Evolutionary conservation across 2,888 invertebrate genomes (phyloP), one percentile per base, ranked within the genome.

Genomic region (Dicyrtoma fusca): DNA sequence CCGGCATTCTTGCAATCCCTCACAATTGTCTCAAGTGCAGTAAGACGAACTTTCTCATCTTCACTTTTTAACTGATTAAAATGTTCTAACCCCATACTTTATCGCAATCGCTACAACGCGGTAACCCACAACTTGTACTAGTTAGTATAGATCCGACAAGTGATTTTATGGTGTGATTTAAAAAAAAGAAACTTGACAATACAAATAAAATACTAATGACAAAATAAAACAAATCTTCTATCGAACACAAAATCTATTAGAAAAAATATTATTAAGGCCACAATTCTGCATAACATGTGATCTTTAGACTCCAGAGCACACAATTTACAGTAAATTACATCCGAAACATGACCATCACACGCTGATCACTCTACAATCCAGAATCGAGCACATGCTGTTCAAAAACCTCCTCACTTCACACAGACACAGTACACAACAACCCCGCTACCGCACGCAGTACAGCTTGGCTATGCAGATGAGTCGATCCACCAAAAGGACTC

Each of bases 11-110:
- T 55, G 17, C 71, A 71, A 8, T 64, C 45, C 44, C 23, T 57
- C 1, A 55, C 71, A n/a, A 71, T 71, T 3, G 47, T 1, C 2
- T 44, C 44, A 5, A 71, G 3, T 14, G 71, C 71, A 1, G 42
- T 19, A 10, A 62, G 25, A n/a, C 68, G 55, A 23, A 47, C 55
- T 13, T 26, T 45, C 42, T 71, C 71, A 25, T 74, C 25, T 11
- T 55, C 55, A 69, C 51, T 74, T 68, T 51, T 55, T 17, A 72
- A 44, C n/a, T 34, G 47, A 57, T 72, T 23, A 62, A 72, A 69
- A 69, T 63, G 64, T 47, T 75, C 69, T n/a, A 72, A 65, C 62
- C 34, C 34, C 34, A 34, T 34, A 10, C 51, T 49, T n/a, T 3
- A 17, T 34, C n/a, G n/a, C n/a, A n/a, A n/a, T n/a, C n/a, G n/a